These are phyloP conservation scores for Calonectris borealis DNA, from an alignment of 2,113 vertebrate species.

Conservation along the genomic window DNA sequence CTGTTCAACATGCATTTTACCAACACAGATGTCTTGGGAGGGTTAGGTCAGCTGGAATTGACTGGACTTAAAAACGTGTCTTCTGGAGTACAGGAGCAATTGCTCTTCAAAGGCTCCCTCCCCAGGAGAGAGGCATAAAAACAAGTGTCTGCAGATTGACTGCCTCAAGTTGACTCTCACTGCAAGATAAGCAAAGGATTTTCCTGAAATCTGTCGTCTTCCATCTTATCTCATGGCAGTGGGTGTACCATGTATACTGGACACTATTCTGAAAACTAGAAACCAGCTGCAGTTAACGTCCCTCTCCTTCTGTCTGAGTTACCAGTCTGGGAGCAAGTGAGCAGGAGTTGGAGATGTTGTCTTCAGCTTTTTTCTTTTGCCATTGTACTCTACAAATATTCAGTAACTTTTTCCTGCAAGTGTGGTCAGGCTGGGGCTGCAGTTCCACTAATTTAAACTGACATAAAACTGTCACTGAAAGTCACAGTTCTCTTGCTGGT, in stretches of 20 bases:
- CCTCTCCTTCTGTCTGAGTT: background rate
- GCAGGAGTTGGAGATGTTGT: background rate
- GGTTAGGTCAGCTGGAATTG: background rate
- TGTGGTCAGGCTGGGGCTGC: background rate
- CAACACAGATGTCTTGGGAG: background rate
- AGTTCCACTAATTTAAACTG: background rate
- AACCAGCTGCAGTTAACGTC: background rate
- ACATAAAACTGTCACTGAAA: slow-evolving; percentile 30
- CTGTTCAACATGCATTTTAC: background rate
- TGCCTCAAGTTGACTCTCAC: background rate
- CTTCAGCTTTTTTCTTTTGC: background rate
- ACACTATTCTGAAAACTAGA: background rate
- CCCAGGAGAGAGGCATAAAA: background rate
- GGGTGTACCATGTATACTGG: background rate
- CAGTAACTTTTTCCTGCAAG: slow-evolving; percentile 2
- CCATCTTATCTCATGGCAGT: background rate
- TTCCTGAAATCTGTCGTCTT: background rate
- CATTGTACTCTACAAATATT: background rate
- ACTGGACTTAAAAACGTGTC: background rate
- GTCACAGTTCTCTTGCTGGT: background rate
- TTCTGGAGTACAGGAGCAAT: background rate
- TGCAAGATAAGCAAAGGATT: background rate
- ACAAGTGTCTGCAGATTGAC: background rate
- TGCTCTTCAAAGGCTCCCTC: background rate
- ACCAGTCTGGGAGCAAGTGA: background rate